Evolutionary conservation across 2,113 vertebrate genomes (phyloP), one percentile per base, ranked within the genome.

Genomic region (Suncus etruscus): DNA sequence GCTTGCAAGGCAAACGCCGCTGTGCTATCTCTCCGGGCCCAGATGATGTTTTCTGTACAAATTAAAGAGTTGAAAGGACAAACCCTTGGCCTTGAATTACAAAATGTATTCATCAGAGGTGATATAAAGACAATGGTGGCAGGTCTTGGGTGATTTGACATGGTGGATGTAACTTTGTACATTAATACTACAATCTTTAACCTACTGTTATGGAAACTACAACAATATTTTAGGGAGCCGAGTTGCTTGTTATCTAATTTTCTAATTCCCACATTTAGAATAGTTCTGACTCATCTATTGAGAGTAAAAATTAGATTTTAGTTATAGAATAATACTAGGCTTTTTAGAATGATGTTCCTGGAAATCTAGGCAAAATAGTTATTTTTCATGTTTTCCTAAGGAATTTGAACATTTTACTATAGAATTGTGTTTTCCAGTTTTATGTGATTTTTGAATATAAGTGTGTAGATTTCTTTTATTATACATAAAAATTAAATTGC

Each of bases 361-460:
- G 11, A 54, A 54, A 12, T 15, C 15, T 54, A 39, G 39, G 51
- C 51, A 15, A 54, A 54, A 54, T 54, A 12, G 51, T 54, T 54
- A 54, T 54, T 54, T 54, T 15, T 54, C 7, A 14, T 20, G 4
- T 93, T 8, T 14, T 51, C 6, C 32, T 81, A 85, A 81, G 32
- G 69, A 91, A 91, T 89, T 79, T 77, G 63, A 24, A 80, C 32
- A 91, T 81, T 77, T 48, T 72, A 66, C 45, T 81, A 51, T 73
- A 77, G 31, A 65, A 70, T 65, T 27, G 14, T 90, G 58, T 66
- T 61, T 87, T 70, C 27, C 11, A 66, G 14, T 39, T 51, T 65
- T 22, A 16, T 14, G 14, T 65, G 20, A 25, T 18, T 79, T 89
- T 81, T 85, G 18, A 32, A 50, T 61, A 76, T 22, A 29, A 69